A percentile compares a stretch with the other conserved stretches of the same genome.
Evolutionary conservation across 2,113 vertebrate genomes (phyloP).

Genomic region (Tragulus kanchil): DNA sequence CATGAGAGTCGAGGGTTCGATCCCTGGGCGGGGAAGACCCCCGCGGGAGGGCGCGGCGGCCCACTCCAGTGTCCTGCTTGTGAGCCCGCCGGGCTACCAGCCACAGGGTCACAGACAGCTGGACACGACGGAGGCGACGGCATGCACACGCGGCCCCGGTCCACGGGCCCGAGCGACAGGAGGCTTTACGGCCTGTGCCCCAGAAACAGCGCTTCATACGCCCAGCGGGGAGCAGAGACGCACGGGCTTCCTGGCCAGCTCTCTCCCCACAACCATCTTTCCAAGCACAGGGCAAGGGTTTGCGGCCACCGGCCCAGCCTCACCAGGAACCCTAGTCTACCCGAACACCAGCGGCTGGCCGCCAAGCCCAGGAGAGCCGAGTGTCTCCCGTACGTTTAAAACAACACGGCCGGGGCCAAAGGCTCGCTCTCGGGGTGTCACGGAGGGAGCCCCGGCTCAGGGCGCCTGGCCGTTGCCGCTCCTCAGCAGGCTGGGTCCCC

Average conservation of each 20-base stretch:
- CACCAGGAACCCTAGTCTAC: neutral
- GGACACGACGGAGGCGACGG: no score
- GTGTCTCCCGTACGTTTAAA: neutral
- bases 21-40: no score
- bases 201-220: neutral
- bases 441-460: neutral
- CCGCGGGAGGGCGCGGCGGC: no score
- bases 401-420: neutral
- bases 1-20: no score
- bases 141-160: no score
- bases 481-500: neutral
- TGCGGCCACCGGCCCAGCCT: neutral
- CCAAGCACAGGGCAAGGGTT: neutral
- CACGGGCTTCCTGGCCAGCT: neutral
- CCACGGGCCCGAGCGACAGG: accelerated
- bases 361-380: no score
- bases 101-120: no score
- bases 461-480: neutral
- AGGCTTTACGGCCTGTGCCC: accelerated
- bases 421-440: neutral
- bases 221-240: neutral
- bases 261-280: neutral
- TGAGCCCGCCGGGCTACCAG: no score
- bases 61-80: no score
- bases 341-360: neutral